phyloP scores from a whole-genome alignment of 2,797 vertebrate genomes.

The Gambelia wislizenii region DNA sequence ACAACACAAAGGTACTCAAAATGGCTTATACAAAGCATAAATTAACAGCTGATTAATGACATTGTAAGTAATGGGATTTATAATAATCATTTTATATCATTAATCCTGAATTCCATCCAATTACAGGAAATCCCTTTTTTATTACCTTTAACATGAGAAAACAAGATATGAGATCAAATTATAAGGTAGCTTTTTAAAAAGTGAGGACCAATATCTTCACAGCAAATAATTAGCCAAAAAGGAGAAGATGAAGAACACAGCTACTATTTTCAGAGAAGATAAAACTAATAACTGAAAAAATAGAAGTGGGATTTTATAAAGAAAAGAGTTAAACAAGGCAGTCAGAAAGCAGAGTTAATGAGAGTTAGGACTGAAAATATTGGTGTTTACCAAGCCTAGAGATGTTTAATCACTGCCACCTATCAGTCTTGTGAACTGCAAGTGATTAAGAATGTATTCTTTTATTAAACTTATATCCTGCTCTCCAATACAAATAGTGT shows the following conservation, averaged over 20 bases:
- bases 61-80: conserved; percentile 15
- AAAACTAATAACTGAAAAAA: not conserved
- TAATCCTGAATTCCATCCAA: conserved; percentile 45
- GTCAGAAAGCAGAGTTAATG: not conserved
- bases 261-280: not conserved
- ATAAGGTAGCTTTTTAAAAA: not conserved
- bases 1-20: conserved; percentile 28
- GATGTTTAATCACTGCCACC: not conserved
- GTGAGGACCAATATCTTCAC: not conserved
- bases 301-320: not conserved
- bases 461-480: not conserved
- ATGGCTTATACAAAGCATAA: conserved; percentile 34
- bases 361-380: not conserved
- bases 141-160: not conserved
- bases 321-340: not conserved
- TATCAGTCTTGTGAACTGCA: not conserved
- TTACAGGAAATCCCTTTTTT: not conserved
- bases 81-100: conserved; percentile 40
- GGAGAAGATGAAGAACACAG: not conserved
- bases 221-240: not conserved
- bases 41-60: conserved; percentile 42
- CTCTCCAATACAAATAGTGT: not conserved
- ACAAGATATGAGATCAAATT: not conserved
- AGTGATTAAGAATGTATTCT: not conserved
- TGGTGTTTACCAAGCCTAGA: not conserved